phyloP scores from a whole-genome alignment of 23 tunicate species.

The Ciona savignyi region DNA sequence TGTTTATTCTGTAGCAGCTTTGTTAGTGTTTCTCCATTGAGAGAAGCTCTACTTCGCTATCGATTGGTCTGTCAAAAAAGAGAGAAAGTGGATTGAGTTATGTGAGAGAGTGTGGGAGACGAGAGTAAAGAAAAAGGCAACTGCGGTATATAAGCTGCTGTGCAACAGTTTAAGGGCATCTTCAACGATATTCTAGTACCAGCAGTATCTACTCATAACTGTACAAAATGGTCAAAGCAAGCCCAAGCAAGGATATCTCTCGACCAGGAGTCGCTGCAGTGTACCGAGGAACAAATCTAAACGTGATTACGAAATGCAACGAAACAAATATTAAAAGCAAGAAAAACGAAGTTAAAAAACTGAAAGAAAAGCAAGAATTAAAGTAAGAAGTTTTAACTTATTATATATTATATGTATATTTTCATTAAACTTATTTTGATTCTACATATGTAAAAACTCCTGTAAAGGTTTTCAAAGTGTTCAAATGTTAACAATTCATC shows the following conservation, averaged over 20 bases:
- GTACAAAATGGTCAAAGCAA: slow-evolving; percentile 37
- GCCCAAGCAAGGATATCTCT: slow-evolving; percentile 9
- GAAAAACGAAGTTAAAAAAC: slow-evolving; percentile 4
- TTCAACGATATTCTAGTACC: not conserved
- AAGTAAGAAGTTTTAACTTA: slow-evolving; percentile 17
- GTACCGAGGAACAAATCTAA: not conserved
- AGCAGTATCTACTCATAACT: not conserved
- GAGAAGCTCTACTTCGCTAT: not conserved
- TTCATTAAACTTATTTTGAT: not conserved
- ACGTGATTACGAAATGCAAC: not conserved
- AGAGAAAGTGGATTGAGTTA: not conserved
- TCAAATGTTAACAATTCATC: not conserved
- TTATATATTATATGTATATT: not conserved
- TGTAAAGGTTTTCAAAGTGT: not conserved
- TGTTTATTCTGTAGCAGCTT: not conserved
- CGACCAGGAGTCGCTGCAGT: slow-evolving; percentile 1
- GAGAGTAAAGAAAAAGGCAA: not conserved
- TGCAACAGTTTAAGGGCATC: too few relatives aligned
- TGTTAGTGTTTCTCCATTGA: not conserved
- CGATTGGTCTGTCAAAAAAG: not conserved
- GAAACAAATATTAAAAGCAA: not conserved
- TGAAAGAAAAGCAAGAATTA: slow-evolving; percentile 36
- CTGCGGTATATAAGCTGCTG: not conserved
- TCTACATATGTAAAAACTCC: not conserved
- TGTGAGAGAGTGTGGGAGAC: not conserved